phyloP scores from a whole-genome alignment of 1,140 invertebrate species.

The Drosophila tristis region DNA sequence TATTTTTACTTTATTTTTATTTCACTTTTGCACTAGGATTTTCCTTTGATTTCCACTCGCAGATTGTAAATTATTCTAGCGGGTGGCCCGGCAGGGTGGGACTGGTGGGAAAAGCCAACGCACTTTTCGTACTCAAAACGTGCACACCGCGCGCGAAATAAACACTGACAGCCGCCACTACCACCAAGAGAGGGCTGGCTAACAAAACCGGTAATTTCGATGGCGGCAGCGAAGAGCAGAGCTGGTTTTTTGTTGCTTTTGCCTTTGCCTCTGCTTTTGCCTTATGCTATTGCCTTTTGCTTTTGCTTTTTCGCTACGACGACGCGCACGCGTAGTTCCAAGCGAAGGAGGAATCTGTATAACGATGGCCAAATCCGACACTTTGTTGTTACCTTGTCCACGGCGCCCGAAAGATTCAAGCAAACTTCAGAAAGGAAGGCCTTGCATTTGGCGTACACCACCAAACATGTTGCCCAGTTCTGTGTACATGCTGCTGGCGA shows the following conservation, averaged over 20 bases:
- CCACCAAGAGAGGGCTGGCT: slow-evolving; percentile 6
- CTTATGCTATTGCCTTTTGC: slow-evolving; percentile 32
- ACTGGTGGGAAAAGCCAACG: slow-evolving; percentile 58
- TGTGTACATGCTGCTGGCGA: no score
- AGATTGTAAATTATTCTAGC: slow-evolving; percentile 17
- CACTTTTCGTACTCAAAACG: slow-evolving; percentile 64
- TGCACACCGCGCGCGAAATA: slow-evolving; percentile 52
- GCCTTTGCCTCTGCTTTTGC: slow-evolving; percentile 33
- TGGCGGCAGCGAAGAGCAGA: slow-evolving; percentile 11
- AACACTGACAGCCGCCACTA: slow-evolving; percentile 44
- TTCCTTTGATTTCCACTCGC: background rate
- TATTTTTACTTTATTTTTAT: background rate
- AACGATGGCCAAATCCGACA: no score
- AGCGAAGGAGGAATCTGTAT: slow-evolving; percentile 3
- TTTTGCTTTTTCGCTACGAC: slow-evolving; percentile 38
- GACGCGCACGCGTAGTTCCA: slow-evolving; percentile 64
- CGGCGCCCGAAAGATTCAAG: no score
- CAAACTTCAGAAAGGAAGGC: no score
- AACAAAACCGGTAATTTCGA: slow-evolving; percentile 72
- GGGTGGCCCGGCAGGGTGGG: background rate
- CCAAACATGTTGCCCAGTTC: no score
- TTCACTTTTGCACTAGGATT: slow-evolving; percentile 34
- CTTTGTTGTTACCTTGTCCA: no score
- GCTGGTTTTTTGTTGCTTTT: slow-evolving; percentile 37
- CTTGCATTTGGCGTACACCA: no score